phyloP scores from a whole-genome alignment of 2,888 invertebrate species.

The Melanostoma scalare region DNA sequence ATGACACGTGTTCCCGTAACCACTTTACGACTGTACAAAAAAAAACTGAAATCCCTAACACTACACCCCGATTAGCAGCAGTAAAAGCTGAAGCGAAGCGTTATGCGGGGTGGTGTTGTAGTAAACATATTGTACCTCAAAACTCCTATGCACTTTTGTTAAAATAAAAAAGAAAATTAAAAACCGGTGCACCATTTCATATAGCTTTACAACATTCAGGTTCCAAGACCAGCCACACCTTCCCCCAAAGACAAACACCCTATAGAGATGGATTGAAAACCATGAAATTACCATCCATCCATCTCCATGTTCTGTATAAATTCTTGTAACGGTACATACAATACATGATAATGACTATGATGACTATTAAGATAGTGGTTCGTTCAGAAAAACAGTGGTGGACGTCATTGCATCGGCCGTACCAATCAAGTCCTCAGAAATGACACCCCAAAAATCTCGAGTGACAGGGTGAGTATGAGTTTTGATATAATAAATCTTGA shows the following conservation, averaged over 20 bases:
- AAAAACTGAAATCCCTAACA: slow-evolving; percentile 26
- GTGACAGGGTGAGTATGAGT: slow-evolving; percentile 49
- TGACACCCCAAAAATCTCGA: slow-evolving; percentile 62
- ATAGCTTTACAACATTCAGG: slow-evolving; percentile 49
- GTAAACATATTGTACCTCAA: neutral
- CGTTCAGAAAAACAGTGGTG: slow-evolving; percentile 20
- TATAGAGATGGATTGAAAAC: slow-evolving; percentile 1
- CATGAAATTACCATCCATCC: slow-evolving; percentile 60
- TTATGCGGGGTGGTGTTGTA: slow-evolving; percentile 59
- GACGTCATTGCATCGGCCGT: neutral
- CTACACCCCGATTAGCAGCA: slow-evolving; percentile 35
- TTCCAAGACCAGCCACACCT: slow-evolving; percentile 48
- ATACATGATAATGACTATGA: slow-evolving; percentile 66
- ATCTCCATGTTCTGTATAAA: slow-evolving; percentile 18
- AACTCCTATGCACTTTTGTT: slow-evolving; percentile 7
- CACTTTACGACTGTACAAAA: slow-evolving; percentile 52
- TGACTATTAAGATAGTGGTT: slow-evolving; percentile 48
- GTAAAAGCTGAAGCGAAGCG: slow-evolving; percentile 16
- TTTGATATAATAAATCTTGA: slow-evolving; percentile 55
- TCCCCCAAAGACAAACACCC: slow-evolving; percentile 11
- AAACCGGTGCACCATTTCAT: slow-evolving; percentile 32
- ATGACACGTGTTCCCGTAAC: slow-evolving; percentile 66
- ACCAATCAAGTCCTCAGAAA: slow-evolving; percentile 66
- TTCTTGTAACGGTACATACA: slow-evolving; percentile 54
- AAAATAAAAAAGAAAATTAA: slow-evolving; percentile 6